A percentile compares a stretch with the other conserved stretches of the same genome.
Conservation (phyloP, 2,888 invertebrate genomes). For the Acanthosepion lycidas region DNA sequence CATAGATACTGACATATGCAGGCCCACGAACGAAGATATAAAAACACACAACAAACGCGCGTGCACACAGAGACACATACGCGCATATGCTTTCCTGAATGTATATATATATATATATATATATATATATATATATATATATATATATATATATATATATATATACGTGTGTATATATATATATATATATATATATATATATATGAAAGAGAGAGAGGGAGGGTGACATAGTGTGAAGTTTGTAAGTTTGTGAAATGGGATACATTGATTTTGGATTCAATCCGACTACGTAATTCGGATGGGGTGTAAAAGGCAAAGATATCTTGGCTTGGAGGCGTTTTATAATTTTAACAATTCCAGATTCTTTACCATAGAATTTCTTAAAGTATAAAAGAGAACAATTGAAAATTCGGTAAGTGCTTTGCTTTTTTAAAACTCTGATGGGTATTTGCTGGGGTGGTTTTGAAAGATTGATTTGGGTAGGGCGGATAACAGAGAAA, state of each 20-base stretch:
- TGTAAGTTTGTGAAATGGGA: background rate
- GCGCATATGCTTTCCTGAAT: background rate
- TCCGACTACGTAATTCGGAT: background rate
- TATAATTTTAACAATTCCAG: background rate
- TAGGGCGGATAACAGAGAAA: background rate
- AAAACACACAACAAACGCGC: too few species aligned
- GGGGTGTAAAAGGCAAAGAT: background rate
- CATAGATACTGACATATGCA: too few species aligned
- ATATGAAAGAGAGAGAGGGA: background rate
- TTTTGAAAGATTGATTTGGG: background rate
- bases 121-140: background rate
- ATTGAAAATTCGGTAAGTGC: background rate
- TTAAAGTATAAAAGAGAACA: background rate
- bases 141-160: background rate
- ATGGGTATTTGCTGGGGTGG: background rate
- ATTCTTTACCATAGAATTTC: too few species aligned
- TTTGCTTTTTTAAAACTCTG: background rate
- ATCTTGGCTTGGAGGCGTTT: background rate
- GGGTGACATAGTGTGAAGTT: background rate
- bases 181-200: background rate
- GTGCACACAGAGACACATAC: background rate
- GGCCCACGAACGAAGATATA: too few species aligned
- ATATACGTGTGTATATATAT: too few species aligned
- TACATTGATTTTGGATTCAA: background rate
- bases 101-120: background rate